Evolutionary conservation across 2,797 vertebrate species (phyloP).

Genomic region (Buphagus erythrorhynchus): DNA sequence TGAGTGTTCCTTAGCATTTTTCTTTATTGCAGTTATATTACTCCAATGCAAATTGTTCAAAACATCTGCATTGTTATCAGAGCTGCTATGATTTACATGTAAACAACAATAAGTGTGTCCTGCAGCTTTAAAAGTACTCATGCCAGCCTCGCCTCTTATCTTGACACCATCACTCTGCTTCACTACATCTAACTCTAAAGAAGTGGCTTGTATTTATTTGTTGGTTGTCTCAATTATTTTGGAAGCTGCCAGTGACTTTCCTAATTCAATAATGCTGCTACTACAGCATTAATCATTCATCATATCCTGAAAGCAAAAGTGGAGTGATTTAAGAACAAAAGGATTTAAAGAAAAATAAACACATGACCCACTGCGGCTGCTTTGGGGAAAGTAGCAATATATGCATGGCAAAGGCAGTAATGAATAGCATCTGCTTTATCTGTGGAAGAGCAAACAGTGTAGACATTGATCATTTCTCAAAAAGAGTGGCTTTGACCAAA

Average conservation of each 20-base stretch:
- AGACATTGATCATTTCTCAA: constrained; percentile 79
- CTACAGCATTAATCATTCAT: constrained; percentile 62
- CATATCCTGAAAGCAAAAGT: constrained; percentile 58
- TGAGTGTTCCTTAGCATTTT: neutral
- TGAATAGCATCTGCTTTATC: constrained; percentile 89
- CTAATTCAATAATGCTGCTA: constrained; percentile 46
- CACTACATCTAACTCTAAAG: neutral
- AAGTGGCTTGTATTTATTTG: constrained; percentile 52
- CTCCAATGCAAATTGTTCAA: neutral
- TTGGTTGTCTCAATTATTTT: constrained; percentile 45
- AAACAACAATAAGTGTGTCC: neutral
- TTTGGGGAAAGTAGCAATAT: constrained; percentile 65
- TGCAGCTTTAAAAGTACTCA: neutral
- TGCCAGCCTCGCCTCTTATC: neutral
- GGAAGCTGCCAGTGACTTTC: constrained; percentile 40
- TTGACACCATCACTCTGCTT: neutral
- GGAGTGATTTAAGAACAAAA: constrained; percentile 63
- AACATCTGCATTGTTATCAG: neutral
- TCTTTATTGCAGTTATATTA: neutral
- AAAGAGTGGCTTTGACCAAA: constrained; percentile 72
- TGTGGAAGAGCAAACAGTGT: constrained; percentile 86
- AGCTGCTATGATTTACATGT: neutral
- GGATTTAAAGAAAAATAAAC: constrained; percentile 77
- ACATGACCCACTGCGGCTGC: constrained; percentile 59
- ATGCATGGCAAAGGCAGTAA: constrained; percentile 81